Evolutionary conservation across 2,113 vertebrate genomes (phyloP).

Genomic region (Hydropotes inermis): DNA sequence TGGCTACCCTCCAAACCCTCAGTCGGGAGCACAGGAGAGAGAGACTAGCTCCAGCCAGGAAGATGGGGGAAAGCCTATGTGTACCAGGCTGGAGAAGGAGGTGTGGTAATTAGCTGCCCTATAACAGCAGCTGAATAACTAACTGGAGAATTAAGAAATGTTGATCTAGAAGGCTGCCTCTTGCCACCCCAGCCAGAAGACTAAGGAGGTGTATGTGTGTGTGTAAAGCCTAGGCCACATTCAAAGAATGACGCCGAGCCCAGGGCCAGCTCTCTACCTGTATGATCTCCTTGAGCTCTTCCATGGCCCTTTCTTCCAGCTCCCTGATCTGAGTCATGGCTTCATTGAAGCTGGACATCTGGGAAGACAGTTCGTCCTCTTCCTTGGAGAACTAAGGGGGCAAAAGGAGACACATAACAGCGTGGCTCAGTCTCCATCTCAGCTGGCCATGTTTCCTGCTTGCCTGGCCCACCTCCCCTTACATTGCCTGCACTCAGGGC

Average conservation of each 20-base stretch:
- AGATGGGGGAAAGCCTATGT: not conserved
- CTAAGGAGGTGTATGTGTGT: not conserved
- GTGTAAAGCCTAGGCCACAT: not conserved
- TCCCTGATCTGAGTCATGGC: constrained; percentile 81
- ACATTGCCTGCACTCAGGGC: constrained; percentile 59
- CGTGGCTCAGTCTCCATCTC: not conserved
- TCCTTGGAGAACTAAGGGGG: constrained; percentile 73
- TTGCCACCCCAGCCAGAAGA: not conserved
- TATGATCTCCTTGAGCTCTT: constrained; percentile 81
- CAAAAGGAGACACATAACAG: constrained; percentile 35
- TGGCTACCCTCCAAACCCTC: not conserved
- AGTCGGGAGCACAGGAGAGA: not conserved
- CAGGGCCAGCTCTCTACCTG: constrained; percentile 71
- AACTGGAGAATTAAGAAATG: not conserved
- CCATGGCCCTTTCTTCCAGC: constrained; percentile 80
- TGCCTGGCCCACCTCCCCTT: constrained; percentile 20
- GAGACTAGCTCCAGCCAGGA: not conserved
- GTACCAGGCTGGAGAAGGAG: not conserved
- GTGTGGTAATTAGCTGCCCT: not conserved
- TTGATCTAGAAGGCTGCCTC: not conserved
- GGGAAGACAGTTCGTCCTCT: constrained; percentile 81
- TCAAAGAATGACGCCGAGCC: not conserved
- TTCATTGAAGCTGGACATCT: constrained; percentile 81
- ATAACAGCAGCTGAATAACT: not conserved
- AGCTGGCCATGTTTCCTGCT: not conserved